Evolutionary conservation across 2,113 vertebrate genomes (phyloP).

Genomic region (Polypterus senegalus): DNA sequence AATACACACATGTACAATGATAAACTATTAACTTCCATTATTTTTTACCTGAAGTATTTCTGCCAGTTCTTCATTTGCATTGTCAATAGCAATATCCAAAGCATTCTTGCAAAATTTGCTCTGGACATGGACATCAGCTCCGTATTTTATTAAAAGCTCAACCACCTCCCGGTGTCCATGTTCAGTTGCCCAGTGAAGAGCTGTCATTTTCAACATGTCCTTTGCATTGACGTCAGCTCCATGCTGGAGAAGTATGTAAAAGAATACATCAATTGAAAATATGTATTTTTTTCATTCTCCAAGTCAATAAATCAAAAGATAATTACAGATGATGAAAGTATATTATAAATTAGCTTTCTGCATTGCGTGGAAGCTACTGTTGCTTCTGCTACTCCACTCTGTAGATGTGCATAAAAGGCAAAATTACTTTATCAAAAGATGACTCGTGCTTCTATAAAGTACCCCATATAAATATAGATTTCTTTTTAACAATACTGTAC

Average conservation of each 20-base stretch:
- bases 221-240: conserved; percentile 75
- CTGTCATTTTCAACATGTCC: conserved; percentile 82
- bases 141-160: conserved; percentile 72
- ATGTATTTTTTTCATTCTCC: conserved; percentile 4
- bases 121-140: conserved; percentile 71
- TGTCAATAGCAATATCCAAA: conserved; percentile 73
- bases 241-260: conserved; percentile 45
- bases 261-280: conserved; percentile 6
- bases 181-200: conserved; percentile 76
- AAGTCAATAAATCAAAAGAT: conserved; percentile 7
- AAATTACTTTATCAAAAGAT: conserved; percentile 4
- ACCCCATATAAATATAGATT: too few species aligned
- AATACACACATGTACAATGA: background rate
- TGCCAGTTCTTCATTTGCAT: conserved; percentile 67
- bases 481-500: too few species aligned
- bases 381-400: conserved; percentile 7
- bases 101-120: conserved; percentile 80
- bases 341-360: background rate
- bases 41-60: conserved; percentile 70
- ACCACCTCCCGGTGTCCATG: conserved; percentile 70
- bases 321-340: conserved; percentile 9
- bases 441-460: too few species aligned
- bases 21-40: background rate
- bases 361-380: background rate
- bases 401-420: background rate